phyloP scores from a whole-genome alignment of 2,797 vertebrate genomes.

The Taenioides sp. region DNA sequence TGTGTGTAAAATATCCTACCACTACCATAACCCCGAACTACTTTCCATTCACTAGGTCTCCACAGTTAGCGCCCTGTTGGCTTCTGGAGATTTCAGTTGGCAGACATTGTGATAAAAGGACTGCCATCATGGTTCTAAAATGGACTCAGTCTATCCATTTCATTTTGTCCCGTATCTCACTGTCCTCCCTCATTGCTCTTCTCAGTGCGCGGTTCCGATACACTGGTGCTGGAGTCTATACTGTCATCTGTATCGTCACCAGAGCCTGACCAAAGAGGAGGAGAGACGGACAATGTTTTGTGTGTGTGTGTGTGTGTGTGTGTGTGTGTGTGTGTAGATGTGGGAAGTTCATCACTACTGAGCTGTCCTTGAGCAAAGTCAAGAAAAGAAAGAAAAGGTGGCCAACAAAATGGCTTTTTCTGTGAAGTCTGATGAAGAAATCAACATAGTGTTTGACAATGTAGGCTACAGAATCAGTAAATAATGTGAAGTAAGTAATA shows the following conservation, averaged over 20 bases:
- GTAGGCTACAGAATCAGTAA: not conserved
- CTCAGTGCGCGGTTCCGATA: conserved; percentile 53
- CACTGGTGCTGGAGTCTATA: conserved; percentile 49
- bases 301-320: conserved; percentile 23
- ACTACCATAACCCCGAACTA: not conserved
- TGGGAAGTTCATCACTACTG: conserved; percentile 46
- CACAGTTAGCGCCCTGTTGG: conserved; percentile 38
- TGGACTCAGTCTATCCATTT: conserved; percentile 50
- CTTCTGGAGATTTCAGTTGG: conserved; percentile 52
- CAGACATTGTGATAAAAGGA: conserved; percentile 53
- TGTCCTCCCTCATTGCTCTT: conserved; percentile 38
- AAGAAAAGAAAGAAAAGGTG: conserved; percentile 30
- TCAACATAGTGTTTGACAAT: conserved; percentile 7
- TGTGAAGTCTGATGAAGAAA: conserved; percentile 35
- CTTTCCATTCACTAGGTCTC: conserved; percentile 41
- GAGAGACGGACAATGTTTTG: conserved; percentile 40
- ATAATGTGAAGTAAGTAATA: not conserved
- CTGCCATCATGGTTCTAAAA: conserved; percentile 64
- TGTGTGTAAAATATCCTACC: not conserved
- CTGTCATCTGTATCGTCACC: conserved; percentile 61
- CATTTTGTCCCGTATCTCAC: conserved; percentile 41
- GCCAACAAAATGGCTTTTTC: conserved; percentile 25
- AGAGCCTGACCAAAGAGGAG: conserved; percentile 58
- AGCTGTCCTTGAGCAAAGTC: conserved; percentile 73
- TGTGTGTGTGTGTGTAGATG: conserved; percentile 20